Conservation (phyloP, 2,797 vertebrate genomes). For the Silurus aristotelis region DNA sequence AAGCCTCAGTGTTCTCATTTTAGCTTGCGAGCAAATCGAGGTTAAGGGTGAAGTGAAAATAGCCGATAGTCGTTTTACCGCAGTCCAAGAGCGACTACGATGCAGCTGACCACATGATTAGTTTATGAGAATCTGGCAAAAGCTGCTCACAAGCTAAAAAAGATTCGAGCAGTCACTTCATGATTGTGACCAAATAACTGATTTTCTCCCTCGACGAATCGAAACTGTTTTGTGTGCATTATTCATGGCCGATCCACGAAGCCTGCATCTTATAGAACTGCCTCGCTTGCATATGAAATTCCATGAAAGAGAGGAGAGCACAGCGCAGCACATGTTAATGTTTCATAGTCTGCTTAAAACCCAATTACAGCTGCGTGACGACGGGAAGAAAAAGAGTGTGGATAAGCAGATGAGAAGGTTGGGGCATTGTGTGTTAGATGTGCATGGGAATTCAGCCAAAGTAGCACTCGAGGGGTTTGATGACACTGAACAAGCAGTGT, state of each 20-base stretch:
- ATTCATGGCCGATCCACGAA: slow-evolving; percentile 50
- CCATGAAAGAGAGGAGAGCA: slow-evolving; percentile 67
- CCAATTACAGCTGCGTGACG: slow-evolving; percentile 63
- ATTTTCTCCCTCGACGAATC: slow-evolving; percentile 52
- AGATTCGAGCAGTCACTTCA: background rate
- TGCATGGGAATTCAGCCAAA: background rate
- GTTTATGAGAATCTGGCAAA: background rate
- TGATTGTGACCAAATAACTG: background rate
- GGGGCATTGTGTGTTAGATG: background rate
- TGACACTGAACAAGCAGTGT: background rate
- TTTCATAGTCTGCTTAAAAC: slow-evolving; percentile 70
- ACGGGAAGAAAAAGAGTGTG: slow-evolving; percentile 20
- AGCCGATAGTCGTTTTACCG: background rate
- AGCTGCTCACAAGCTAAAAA: background rate
- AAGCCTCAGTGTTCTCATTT: background rate
- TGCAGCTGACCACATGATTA: background rate
- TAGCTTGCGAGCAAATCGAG: background rate
- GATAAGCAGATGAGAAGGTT: slow-evolving; percentile 10
- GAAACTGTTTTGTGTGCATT: slow-evolving; percentile 50
- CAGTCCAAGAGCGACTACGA: background rate
- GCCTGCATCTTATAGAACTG: slow-evolving; percentile 58
- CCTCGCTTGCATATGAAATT: slow-evolving; percentile 73
- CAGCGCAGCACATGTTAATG: slow-evolving; percentile 69
- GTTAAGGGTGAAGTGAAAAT: background rate
- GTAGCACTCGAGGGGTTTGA: background rate